Conservation (phyloP, 1,140 invertebrate species). For the Mesaphorura yosii region DNA sequence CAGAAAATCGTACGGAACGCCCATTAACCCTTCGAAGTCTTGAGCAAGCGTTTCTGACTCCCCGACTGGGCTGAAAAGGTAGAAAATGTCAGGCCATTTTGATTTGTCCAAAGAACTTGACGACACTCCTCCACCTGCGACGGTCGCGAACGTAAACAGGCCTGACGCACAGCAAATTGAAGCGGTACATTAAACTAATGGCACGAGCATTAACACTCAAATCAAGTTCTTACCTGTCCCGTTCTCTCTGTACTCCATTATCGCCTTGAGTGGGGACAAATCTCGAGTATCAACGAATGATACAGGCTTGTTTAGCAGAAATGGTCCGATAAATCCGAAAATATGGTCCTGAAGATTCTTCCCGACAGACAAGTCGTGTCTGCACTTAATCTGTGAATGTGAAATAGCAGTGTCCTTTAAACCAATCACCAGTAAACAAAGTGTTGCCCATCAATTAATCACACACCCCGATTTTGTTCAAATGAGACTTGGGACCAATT, state of each 20-base stretch:
- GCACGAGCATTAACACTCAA: no score
- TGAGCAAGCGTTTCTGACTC: no score
- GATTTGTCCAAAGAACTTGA: constrained; percentile 12
- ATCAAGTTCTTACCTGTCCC: neutral
- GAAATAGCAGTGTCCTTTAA: neutral
- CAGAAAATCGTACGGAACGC: no score
- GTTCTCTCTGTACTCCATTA: neutral
- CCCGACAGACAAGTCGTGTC: constrained; percentile 4
- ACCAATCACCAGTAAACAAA: no score
- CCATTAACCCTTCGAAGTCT: no score
- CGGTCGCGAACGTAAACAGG: neutral
- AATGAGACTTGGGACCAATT: constrained; percentile 40
- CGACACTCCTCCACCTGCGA: constrained; percentile 10
- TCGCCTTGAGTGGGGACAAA: neutral
- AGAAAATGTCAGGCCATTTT: constrained; percentile 16
- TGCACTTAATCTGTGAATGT: constrained; percentile 2
- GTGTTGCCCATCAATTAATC: neutral
- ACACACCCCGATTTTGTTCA: constrained; percentile 33
- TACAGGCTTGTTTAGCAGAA: neutral
- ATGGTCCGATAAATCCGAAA: neutral
- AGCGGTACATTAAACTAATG: no score
- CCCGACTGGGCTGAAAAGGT: constrained; percentile 14
- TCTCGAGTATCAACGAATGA: neutral
- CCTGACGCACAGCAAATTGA: neutral
- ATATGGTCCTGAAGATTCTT: constrained; percentile 11